Evolutionary conservation across 1,140 invertebrate species (phyloP), one percentile per base, ranked within the genome.

Genomic region (Philaenus spumarius): DNA sequence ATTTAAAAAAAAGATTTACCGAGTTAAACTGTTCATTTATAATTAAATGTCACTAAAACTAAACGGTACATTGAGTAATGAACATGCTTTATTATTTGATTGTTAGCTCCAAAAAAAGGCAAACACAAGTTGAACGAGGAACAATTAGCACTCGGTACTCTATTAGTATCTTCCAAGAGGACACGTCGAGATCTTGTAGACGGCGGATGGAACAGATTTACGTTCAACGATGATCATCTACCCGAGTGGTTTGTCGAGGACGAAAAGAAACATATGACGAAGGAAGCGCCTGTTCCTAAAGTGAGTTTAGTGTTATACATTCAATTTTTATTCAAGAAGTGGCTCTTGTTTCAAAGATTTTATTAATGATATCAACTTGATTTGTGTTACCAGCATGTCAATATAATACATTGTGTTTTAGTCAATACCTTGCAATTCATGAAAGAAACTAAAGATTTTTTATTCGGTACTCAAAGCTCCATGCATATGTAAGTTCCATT

Each of bases 241-340:
- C 97, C 97, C 0, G 87, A 89, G 63, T 99, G 97, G 97, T 99
- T 99, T 79, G 78, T 84, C 0, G 81, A 93, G 59, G 97, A 99
- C 68, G 97, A 99, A 74, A 81, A 86, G 55, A 89, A 90, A 71
- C 90, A 97, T 69, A 93, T 91, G 83, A 82, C 75, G 55, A 88
- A 85, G 53, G 63, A 63, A 59, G 52, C 58, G 20, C 65, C 64
- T n/a, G 68, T 69, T 24, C 67, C 68, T n/a, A 60, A 66, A 39
- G 68, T 69, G 63, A 46, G 24, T 40, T 12, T 20, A 5, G 40
- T 42, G n/a, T 42, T 5, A 17, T 37, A n/a, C n/a, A 37, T 37
- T 37, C n/a, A n/a, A n/a, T 37, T 37, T 37, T 46, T 7, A 20
- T 46, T 9, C n/a, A 37, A n/a, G n/a, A 7, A n/a, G 35, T 9